Conservation (phyloP, 2,888 invertebrate species). For the Agriopis marginaria region DNA sequence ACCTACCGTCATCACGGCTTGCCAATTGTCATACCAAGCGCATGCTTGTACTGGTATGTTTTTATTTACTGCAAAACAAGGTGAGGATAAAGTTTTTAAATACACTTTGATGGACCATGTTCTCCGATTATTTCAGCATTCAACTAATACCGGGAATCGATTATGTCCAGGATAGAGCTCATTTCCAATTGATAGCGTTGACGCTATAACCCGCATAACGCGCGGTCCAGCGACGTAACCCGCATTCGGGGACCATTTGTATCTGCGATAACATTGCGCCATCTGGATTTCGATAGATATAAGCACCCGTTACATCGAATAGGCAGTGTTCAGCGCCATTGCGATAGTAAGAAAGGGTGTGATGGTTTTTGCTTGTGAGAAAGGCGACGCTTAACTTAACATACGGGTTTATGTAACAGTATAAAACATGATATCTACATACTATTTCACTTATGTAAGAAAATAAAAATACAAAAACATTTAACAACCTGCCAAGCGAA, state of each 20-base stretch:
- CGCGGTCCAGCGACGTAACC: slow-evolving; percentile 30
- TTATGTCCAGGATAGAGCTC: slow-evolving; percentile 51
- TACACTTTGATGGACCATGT: not conserved
- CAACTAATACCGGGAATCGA: slow-evolving; percentile 38
- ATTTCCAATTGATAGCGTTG: slow-evolving; percentile 54
- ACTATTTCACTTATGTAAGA: too few species aligned
- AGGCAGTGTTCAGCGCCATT: slow-evolving; percentile 21
- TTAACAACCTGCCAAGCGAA: too few species aligned
- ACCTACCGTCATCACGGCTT: too few species aligned
- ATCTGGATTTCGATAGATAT: slow-evolving; percentile 40
- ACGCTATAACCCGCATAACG: slow-evolving; percentile 29
- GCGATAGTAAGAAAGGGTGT: slow-evolving; percentile 18
- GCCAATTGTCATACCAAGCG: too few species aligned
- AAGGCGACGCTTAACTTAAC: not conserved
- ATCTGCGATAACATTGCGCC: slow-evolving; percentile 41
- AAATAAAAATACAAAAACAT: too few species aligned
- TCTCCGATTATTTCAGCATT: slow-evolving; percentile 5
- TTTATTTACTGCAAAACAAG: too few species aligned
- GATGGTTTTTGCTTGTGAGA: slow-evolving; percentile 4
- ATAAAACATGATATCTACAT: not conserved
- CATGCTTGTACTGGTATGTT: too few species aligned
- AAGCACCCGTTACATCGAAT: slow-evolving; percentile 27
- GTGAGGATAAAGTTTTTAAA: too few species aligned
- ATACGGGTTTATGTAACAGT: not conserved
- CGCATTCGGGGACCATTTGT: slow-evolving; percentile 34